A percentile compares a stretch with the other conserved stretches of the same genome.
Evolutionary conservation across 2,113 vertebrate genomes (phyloP).

Genomic region (Carassius carassius): DNA sequence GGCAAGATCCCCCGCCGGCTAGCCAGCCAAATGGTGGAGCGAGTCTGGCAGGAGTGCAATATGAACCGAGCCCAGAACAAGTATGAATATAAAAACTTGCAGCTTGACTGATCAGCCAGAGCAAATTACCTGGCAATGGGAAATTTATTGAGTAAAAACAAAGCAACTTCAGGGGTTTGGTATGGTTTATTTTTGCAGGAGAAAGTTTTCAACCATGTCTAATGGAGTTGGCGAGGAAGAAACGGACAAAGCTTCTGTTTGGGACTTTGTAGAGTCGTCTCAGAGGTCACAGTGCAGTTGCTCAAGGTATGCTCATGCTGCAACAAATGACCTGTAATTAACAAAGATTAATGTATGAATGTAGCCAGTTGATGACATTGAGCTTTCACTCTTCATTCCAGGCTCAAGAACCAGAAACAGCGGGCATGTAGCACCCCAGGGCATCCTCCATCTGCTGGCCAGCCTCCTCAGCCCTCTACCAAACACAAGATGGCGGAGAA

Average conservation of each 20-base stretch:
- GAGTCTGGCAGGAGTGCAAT: slow-evolving; percentile 99
- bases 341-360: background rate
- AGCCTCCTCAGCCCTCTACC: slow-evolving; percentile 81
- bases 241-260: slow-evolving; percentile 83
- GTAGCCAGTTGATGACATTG: background rate
- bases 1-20: slow-evolving; percentile 92
- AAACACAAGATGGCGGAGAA: slow-evolving; percentile 97
- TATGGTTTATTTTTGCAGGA: slow-evolving; percentile 71
- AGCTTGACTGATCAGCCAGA: slow-evolving; percentile 17
- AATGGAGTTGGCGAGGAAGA: slow-evolving; percentile 89
- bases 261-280: slow-evolving; percentile 93
- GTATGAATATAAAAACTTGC: slow-evolving; percentile 66
- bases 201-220: slow-evolving; percentile 89
- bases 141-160: background rate
- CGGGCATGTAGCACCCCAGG: slow-evolving; percentile 86
- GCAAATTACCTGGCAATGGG: background rate
- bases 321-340: background rate
- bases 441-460: slow-evolving; percentile 83
- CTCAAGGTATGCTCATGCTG: slow-evolving; percentile 78
- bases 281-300: slow-evolving; percentile 91
- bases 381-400: slow-evolving; percentile 55
- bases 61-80: slow-evolving; percentile 96
- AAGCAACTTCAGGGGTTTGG: background rate
- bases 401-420: slow-evolving; percentile 92
- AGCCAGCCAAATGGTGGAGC: slow-evolving; percentile 91